Evolutionary conservation across 2,888 invertebrate species (phyloP).

Genomic region (Eupithecia centaureata): DNA sequence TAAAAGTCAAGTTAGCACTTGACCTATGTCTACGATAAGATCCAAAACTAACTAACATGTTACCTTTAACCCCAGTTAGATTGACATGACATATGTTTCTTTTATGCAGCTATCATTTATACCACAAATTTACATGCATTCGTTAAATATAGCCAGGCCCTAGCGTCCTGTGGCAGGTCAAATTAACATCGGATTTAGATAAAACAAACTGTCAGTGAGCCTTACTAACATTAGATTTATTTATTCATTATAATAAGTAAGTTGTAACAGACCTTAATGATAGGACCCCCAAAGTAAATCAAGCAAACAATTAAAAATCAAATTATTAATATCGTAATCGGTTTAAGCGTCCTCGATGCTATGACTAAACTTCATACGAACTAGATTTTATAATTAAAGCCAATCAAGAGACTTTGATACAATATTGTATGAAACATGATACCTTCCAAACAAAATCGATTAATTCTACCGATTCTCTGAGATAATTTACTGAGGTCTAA

Average conservation of each 20-base stretch:
- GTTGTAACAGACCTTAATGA: background rate
- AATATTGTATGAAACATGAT: background rate
- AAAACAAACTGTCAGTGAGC: background rate
- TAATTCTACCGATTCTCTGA: background rate
- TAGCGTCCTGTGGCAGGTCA: conserved; percentile 1
- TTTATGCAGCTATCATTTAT: background rate
- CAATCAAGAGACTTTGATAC: background rate
- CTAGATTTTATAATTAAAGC: too few relatives aligned
- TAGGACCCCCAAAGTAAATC: too few relatives aligned
- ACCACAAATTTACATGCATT: background rate
- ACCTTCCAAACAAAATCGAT: background rate
- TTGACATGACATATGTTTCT: conserved; percentile 11
- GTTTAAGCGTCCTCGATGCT: too few relatives aligned
- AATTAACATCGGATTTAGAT: background rate
- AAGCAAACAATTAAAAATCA: too few relatives aligned
- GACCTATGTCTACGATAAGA: conserved; percentile 26
- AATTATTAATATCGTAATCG: background rate
- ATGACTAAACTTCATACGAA: too few relatives aligned
- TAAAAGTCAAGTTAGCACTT: conserved; percentile 18
- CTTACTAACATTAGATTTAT: background rate
- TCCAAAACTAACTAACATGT: conserved; percentile 23
- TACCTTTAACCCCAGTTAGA: conserved; percentile 17
- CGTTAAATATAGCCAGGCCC: background rate
- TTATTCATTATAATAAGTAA: background rate
- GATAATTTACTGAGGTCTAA: background rate